Conservation (phyloP, 2,888 invertebrate species). For the Acronicta psi region DNA sequence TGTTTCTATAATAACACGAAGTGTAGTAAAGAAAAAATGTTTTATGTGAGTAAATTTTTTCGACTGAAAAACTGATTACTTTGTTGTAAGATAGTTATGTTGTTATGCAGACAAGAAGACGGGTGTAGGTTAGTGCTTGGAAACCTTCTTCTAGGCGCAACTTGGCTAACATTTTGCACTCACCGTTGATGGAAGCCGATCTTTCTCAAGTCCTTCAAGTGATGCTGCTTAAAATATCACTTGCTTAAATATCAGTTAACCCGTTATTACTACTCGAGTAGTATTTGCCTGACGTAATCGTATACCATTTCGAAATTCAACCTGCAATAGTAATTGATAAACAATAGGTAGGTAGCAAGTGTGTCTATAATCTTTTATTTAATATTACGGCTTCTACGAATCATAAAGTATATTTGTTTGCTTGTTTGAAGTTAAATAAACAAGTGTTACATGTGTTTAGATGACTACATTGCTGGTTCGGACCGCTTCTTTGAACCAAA, state of each 20-base stretch:
- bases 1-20: slow-evolving; percentile 58
- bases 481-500: slow-evolving; percentile 39
- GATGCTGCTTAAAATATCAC: too few species aligned
- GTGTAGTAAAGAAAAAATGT: slow-evolving; percentile 24
- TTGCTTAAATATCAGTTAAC: too few species aligned
- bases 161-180: too few species aligned
- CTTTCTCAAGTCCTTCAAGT: too few species aligned
- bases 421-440: slow-evolving; percentile 36
- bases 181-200: too few species aligned
- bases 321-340: too few species aligned
- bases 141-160: too few species aligned
- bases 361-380: neutral
- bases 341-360: neutral
- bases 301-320: too few species aligned
- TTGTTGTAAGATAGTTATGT: slow-evolving; percentile 4
- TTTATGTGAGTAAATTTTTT: slow-evolving; percentile 19
- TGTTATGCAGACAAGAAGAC: neutral
- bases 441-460: slow-evolving; percentile 35
- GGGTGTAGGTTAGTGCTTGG: too few species aligned
- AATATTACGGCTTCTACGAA: slow-evolving; percentile 34
- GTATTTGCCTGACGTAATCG: too few species aligned
- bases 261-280: too few species aligned
- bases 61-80: slow-evolving; percentile 1
- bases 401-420: slow-evolving; percentile 32
- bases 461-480: slow-evolving; percentile 23